These are phyloP conservation scores for Sebastes alutus DNA, from an alignment of 2,797 vertebrate species.

Conservation along the genomic window DNA sequence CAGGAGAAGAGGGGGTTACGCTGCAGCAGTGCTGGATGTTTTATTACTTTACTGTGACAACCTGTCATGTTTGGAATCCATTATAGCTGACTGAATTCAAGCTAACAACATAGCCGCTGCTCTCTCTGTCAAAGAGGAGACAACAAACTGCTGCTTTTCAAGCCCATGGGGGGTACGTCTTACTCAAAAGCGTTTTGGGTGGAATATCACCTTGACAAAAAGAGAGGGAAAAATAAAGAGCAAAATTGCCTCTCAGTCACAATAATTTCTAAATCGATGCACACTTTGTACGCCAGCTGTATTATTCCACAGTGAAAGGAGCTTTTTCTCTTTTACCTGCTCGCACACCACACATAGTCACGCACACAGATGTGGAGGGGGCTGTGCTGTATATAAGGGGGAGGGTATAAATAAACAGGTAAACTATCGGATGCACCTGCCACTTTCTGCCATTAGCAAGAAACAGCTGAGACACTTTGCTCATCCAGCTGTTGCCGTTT, in stretches of 20 bases:
- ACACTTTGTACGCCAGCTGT: not conserved
- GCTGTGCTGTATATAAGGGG: not conserved
- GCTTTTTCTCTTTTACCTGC: not conserved
- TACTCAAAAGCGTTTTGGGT: not conserved
- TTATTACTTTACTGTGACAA: conserved; percentile 1
- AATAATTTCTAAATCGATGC: not conserved
- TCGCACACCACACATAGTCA: not conserved
- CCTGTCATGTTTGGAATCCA: not conserved
- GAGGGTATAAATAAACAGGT: conserved; percentile 3
- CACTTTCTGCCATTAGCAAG: conserved; percentile 13
- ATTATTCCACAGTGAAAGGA: not conserved
- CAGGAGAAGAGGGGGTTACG: conserved; percentile 21
- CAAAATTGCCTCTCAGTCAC: not conserved
- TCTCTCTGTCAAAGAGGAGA: not conserved
- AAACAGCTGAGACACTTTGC: conserved; percentile 40
- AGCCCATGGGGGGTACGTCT: not conserved
- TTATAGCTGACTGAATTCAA: not conserved
- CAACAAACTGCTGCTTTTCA: not conserved
- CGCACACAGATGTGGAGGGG: conserved; percentile 24
- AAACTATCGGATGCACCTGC: conserved; percentile 25
- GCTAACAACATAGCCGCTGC: not conserved
- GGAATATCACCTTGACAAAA: not conserved
- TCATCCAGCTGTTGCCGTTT: conserved; percentile 37
- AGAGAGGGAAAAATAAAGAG: not conserved
- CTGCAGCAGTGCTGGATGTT: conserved; percentile 2